Base-by-base conservation (phyloP, 2,888 invertebrate species). In the Acrobasis consociella region DNA sequence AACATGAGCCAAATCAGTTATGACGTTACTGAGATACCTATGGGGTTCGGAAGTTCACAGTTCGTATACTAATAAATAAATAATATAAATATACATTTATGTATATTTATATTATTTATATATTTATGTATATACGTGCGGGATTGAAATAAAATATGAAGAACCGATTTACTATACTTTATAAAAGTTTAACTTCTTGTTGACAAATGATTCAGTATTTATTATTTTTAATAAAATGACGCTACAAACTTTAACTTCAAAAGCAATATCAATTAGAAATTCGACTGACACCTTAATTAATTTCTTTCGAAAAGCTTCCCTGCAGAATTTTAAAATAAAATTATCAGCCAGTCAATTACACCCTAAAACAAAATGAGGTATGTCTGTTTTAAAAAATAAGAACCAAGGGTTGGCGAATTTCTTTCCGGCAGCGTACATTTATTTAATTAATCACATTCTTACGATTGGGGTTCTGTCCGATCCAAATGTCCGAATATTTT, bases 371-470 rank as follows among this genome's bases (percentile, higher is more conserved):
- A 86, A 83, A 86, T 83, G 80, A 83, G 82, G 83, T 85, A 88
- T 87, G 85, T 84, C 83, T 78, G 84, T 79, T 83, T 80, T 82
- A 87, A 89, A 89, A 90, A 88, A 81, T 78, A 76, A 77, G 76
- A 78, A 77, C 84, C 80, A 87, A 89, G 91, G 91, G 89, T 88
- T 87, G 84, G 74, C 78, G 80, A 85, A 87, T 88, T 88, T 89
- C 86, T 89, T 89, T 86, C 85, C 80, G 80, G 81, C 78, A 82
- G 83, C 84, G 85, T 86, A 83, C 86, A 86, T 91, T 88, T 86
- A 89, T 91, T 91, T 89, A 91, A 92, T 92, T 92, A 90, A 89
- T 91, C 81, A 87, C 85, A 92, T 92, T 92, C 90, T 91, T 92
- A 90, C 82, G 81, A 86, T 79, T 89, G 83, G 85, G 82, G 85